These are phyloP conservation scores for Hydrotaea diabolus DNA, from an alignment of 2,888 invertebrate genomes.

Conservation along the genomic window DNA sequence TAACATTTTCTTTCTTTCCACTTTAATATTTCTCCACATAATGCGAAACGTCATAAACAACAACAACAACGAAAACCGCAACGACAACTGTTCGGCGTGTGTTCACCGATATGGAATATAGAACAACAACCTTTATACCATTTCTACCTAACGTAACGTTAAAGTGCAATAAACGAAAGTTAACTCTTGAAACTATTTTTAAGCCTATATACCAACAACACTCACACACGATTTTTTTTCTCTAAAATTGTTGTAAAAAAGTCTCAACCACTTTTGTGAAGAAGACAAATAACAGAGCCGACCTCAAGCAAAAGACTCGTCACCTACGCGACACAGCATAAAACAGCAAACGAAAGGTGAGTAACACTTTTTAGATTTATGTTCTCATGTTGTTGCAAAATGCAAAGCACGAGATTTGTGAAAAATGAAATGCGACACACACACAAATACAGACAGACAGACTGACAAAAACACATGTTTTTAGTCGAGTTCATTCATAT, in stretches of 20 bases:
- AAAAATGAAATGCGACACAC: background rate
- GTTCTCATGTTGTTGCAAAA: slow-evolving; percentile 29
- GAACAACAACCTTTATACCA: slow-evolving; percentile 47
- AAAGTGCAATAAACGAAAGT: slow-evolving; percentile 66
- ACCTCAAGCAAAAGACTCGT: background rate
- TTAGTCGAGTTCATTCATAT: background rate
- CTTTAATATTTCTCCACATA: background rate
- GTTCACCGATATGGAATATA: slow-evolving; percentile 42
- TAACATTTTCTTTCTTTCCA: background rate
- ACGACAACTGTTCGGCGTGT: background rate
- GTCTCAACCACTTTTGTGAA: slow-evolving; percentile 2
- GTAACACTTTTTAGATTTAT: slow-evolving; percentile 34
- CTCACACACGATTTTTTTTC: slow-evolving; percentile 4
- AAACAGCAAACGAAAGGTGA: slow-evolving; percentile 33
- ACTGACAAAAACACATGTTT: background rate
- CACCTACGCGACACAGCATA: background rate
- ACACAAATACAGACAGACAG: background rate
- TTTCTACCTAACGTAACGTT: slow-evolving; percentile 47
- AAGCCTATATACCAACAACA: background rate
- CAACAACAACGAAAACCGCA: background rate
- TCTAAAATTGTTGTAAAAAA: background rate
- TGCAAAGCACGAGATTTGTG: slow-evolving; percentile 45
- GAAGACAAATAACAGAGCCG: slow-evolving; percentile 24
- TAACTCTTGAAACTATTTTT: slow-evolving; percentile 53
- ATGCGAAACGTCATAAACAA: background rate